Evolutionary conservation across 2,888 invertebrate species (phyloP).

Genomic region (Druceiella hillmani): DNA sequence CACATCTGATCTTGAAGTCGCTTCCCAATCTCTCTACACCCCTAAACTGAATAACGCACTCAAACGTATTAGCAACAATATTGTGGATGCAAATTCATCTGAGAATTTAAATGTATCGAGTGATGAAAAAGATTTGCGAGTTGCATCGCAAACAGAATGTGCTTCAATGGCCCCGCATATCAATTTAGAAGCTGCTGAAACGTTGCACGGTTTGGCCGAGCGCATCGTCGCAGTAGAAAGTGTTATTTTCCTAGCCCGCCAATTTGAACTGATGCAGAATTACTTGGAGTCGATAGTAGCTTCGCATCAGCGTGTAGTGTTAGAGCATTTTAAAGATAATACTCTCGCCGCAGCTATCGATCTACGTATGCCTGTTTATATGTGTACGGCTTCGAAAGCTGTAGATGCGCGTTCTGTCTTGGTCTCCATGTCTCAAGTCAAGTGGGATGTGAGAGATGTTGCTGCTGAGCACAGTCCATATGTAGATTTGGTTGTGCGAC

Average conservation of each 20-base stretch:
- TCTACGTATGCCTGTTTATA: conserved; percentile 80
- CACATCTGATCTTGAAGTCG: conserved; percentile 63
- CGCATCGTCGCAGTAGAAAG: conserved; percentile 92
- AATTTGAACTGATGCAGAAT: conserved; percentile 77
- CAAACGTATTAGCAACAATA: conserved; percentile 69
- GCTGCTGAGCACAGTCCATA: conserved; percentile 92
- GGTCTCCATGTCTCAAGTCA: conserved; percentile 84
- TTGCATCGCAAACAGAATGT: no score
- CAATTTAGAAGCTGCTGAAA: conserved; percentile 50
- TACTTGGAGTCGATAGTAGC: conserved; percentile 82
- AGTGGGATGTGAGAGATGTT: conserved; percentile 94
- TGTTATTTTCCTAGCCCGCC: conserved; percentile 81
- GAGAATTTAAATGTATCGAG: no score
- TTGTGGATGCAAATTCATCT: conserved; percentile 54
- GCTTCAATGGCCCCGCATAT: conserved; percentile 30
- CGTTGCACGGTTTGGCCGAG: conserved; percentile 76
- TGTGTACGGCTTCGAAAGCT: conserved; percentile 74
- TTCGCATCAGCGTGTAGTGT: conserved; percentile 58
- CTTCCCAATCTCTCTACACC: conserved; percentile 54
- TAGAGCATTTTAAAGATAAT: conserved; percentile 69
- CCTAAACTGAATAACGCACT: conserved; percentile 68
- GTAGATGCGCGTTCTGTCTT: conserved; percentile 74
- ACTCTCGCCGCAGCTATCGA: conserved; percentile 68
- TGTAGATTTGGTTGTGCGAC: conserved; percentile 70
- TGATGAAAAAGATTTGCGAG: conserved; percentile 14